phyloP scores from a whole-genome alignment of 2,113 vertebrate species.

The Aramus guarauna region DNA sequence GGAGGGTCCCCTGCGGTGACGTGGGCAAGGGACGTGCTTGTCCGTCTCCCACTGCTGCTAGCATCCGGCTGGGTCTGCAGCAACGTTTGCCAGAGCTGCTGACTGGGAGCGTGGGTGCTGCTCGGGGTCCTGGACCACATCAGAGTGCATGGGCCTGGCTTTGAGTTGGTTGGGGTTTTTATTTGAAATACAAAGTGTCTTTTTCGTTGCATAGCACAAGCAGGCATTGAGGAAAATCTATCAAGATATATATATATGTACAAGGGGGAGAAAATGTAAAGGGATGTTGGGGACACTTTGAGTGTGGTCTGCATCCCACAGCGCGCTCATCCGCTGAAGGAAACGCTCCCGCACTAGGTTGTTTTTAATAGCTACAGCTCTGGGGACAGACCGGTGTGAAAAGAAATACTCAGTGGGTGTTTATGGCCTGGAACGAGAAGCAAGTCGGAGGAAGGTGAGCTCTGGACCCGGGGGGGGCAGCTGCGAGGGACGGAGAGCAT shows the following conservation, averaged over 20 bases:
- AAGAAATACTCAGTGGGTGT: not conserved
- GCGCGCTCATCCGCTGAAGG: not conserved
- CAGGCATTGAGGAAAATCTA: accelerated
- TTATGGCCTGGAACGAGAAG: not conserved
- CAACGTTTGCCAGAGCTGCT: not conserved
- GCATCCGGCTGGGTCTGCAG: not conserved
- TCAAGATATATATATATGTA: accelerated
- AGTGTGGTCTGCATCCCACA: not conserved
- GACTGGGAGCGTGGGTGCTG: accelerated
- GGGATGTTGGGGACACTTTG: not conserved
- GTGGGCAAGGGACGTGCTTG: not conserved
- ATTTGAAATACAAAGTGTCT: not conserved
- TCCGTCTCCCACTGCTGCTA: accelerated
- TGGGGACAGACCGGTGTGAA: too few relatives aligned
- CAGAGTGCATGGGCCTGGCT: accelerated
- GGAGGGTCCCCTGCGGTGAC: not conserved
- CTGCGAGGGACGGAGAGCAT: not conserved
- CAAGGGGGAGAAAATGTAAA: accelerated
- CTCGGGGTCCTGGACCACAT: not conserved
- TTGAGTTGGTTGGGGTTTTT: not conserved
- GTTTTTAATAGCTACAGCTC: accelerated
- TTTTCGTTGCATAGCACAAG: not conserved
- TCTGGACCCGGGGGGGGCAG: not conserved
- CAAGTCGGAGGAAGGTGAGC: not conserved
- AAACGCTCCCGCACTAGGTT: not conserved